phyloP scores from a whole-genome alignment of 1,140 invertebrate species.

The Hestina assimilis region DNA sequence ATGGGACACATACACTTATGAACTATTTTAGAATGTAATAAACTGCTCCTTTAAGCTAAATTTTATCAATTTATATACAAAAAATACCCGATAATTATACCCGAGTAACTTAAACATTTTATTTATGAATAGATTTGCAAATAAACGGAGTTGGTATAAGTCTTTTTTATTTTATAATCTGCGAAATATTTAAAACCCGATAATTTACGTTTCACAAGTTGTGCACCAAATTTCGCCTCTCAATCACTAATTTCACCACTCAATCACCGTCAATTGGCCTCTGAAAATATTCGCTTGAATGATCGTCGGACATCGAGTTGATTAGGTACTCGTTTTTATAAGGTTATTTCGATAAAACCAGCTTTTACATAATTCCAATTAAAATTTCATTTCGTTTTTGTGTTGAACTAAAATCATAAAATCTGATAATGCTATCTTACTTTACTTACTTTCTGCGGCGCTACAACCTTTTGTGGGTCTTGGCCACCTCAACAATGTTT shows the following conservation, averaged over 20 bases:
- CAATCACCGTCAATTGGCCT: conserved; percentile 26
- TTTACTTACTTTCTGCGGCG: too few relatives aligned
- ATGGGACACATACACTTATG: too few relatives aligned
- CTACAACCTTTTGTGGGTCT: too few relatives aligned
- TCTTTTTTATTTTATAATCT: neutral
- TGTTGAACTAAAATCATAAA: too few relatives aligned
- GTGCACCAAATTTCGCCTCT: conserved; percentile 21
- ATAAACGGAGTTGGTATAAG: conserved; percentile 1
- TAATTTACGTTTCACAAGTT: conserved; percentile 4
- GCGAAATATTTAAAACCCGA: neutral
- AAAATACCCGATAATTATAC: too few relatives aligned
- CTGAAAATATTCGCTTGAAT: conserved; percentile 25
- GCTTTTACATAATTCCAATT: conserved; percentile 9
- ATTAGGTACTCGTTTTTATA: conserved; percentile 20
- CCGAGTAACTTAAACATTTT: too few relatives aligned
- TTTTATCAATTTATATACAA: too few relatives aligned
- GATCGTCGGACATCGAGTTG: conserved; percentile 23
- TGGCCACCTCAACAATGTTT: too few relatives aligned
- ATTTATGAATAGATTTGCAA: too few relatives aligned
- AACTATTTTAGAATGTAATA: too few relatives aligned
- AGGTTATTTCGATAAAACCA: conserved; percentile 10
- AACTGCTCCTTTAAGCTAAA: too few relatives aligned
- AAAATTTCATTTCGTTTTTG: conserved; percentile 8
- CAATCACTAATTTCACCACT: conserved; percentile 29
- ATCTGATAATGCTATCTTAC: too few relatives aligned